phyloP scores from a whole-genome alignment of 2,797 vertebrate species.

The Vipera ursinii region DNA sequence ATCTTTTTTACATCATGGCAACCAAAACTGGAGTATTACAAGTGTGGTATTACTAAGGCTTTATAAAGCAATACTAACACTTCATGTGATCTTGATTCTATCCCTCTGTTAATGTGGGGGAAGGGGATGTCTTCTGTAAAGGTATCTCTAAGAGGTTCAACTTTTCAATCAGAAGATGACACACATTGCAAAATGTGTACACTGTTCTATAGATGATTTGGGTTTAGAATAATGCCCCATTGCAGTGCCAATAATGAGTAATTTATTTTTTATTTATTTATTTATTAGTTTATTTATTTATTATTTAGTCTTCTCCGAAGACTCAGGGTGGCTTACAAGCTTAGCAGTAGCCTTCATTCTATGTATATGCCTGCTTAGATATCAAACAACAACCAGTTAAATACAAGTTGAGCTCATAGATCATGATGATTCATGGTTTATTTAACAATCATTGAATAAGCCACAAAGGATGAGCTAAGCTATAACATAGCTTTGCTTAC shows the following conservation, averaged over 20 bases:
- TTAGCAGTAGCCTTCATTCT: too few relatives aligned
- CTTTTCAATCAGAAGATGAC: neutral
- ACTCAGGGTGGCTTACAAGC: too few relatives aligned
- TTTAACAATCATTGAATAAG: neutral
- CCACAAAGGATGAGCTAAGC: neutral
- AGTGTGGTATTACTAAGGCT: neutral
- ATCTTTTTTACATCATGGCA: neutral
- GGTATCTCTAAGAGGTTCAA: neutral
- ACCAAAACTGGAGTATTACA: neutral
- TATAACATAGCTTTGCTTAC: neutral
- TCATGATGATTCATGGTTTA: neutral
- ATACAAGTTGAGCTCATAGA: neutral
- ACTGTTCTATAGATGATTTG: neutral
- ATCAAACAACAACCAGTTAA: neutral
- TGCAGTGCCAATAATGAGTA: neutral
- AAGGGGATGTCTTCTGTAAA: neutral
- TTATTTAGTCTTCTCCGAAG: too few relatives aligned
- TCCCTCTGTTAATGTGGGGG: neutral
- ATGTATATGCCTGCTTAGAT: too few relatives aligned
- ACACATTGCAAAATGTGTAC: neutral
- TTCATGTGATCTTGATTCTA: neutral
- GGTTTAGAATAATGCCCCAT: neutral
- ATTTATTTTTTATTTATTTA: too few relatives aligned
- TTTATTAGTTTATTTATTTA: too few relatives aligned
- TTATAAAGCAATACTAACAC: neutral